Conservation (phyloP, 2,797 vertebrate genomes). For the Hippopotamyrus pictus region DNA sequence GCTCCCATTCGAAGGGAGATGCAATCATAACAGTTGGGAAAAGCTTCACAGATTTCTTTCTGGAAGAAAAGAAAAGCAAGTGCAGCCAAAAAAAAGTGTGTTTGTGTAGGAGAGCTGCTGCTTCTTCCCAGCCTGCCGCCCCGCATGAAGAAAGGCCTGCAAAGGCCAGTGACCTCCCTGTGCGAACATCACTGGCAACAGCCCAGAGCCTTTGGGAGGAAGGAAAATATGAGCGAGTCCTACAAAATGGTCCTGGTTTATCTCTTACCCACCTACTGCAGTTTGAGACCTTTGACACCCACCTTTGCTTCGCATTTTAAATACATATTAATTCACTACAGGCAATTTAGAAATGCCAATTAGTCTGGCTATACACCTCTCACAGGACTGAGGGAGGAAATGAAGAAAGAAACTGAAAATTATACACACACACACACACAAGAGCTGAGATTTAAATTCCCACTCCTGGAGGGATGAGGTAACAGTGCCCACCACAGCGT, state of each 20-base stretch:
- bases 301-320: not conserved
- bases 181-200: not conserved
- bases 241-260: not conserved
- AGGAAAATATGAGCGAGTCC: not conserved
- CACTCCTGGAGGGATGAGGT: not conserved
- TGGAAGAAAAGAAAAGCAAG: slow-evolving; percentile 36
- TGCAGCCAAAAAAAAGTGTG: slow-evolving; percentile 49
- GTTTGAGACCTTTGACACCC: not conserved
- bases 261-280: not conserved
- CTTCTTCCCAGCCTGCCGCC: slow-evolving; percentile 33
- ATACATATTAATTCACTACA: not conserved
- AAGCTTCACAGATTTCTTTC: slow-evolving; percentile 32
- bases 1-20: not conserved
- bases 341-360: not conserved
- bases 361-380: not conserved
- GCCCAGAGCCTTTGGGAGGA: not conserved
- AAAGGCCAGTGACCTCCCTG: not conserved
- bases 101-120: slow-evolving; percentile 56
- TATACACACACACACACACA: not conserved
- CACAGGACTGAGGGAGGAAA: not conserved
- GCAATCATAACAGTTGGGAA: not conserved
- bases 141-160: not conserved
- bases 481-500: not conserved
- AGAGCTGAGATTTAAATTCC: not conserved
- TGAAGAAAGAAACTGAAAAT: not conserved